These are phyloP conservation scores for Cherax destructor DNA, from an alignment of 1,140 invertebrate genomes.

Conservation along the genomic window DNA sequence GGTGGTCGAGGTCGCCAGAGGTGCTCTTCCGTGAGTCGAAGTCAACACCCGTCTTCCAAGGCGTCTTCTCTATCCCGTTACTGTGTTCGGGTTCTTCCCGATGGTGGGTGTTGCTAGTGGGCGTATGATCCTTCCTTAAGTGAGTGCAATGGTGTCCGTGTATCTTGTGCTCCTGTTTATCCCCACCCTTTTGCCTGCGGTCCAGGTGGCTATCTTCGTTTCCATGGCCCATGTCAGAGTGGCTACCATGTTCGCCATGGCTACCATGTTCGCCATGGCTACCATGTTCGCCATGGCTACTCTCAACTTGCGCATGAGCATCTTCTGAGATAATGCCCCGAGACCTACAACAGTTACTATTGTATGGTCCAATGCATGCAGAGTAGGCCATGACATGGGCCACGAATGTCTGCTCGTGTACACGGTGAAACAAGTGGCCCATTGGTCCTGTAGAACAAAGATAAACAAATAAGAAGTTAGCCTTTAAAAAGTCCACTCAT, in stretches of 20 bases:
- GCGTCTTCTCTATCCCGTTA: neutral
- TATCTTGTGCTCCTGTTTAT: neutral
- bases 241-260: too few relatives aligned
- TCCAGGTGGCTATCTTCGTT: too few relatives aligned
- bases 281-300: too few relatives aligned
- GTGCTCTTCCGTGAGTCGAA: neutral
- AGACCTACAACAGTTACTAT: neutral
- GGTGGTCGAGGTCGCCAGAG: neutral
- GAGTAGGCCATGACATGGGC: constrained; percentile 28
- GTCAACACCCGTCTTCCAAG: neutral
- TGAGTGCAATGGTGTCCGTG: neutral
- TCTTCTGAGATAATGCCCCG: neutral
- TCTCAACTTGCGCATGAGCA: neutral
- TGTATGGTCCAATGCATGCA: constrained; percentile 17
- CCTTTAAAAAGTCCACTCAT: too few relatives aligned
- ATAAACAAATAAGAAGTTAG: neutral
- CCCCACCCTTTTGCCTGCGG: neutral
- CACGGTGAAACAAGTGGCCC: constrained; percentile 15
- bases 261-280: too few relatives aligned
- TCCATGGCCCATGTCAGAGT: too few relatives aligned
- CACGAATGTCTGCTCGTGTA: constrained; percentile 19
- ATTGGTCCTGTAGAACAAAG: neutral
- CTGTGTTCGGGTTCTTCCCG: neutral
- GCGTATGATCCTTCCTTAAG: neutral
- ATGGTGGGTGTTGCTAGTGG: neutral